Conservation (phyloP, 2,113 vertebrate species). For the Glaucidium brasilianum region DNA sequence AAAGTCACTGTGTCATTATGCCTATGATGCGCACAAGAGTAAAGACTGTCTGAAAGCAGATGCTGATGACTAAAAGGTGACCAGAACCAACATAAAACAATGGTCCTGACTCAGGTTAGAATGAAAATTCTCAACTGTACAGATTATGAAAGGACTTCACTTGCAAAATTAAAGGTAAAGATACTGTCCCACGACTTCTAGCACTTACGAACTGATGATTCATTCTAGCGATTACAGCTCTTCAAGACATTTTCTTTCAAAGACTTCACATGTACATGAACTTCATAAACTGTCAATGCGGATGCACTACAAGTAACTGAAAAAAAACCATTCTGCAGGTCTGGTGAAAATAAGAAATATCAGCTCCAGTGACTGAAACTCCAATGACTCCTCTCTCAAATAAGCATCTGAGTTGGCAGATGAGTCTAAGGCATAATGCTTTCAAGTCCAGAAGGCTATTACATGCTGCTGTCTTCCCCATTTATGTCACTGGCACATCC, state of each 20-base stretch:
- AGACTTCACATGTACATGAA: accelerated
- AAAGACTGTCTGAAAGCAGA: not conserved
- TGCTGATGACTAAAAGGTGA: not conserved
- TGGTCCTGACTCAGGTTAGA: not conserved
- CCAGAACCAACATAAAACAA: not conserved
- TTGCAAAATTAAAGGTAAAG: not conserved
- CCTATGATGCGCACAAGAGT: accelerated
- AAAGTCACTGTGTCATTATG: not conserved
- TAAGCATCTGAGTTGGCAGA: not conserved
- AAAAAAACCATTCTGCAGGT: not conserved
- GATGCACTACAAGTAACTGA: not conserved
- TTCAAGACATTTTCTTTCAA: not conserved
- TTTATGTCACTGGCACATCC: slow-evolving; percentile 2
- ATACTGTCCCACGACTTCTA: not conserved
- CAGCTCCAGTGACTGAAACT: not conserved
- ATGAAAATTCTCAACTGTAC: not conserved
- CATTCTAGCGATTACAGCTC: not conserved
- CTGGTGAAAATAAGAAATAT: not conserved
- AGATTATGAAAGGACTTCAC: not conserved
- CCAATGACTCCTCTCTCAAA: not conserved
- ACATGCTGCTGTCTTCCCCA: not conserved
- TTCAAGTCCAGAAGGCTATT: not conserved
- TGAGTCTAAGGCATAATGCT: not conserved
- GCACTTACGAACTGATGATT: not conserved
- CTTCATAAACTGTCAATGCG: not conserved